phyloP scores from a whole-genome alignment of 2,113 vertebrate genomes.

The Chaetorhynchus papuensis region DNA sequence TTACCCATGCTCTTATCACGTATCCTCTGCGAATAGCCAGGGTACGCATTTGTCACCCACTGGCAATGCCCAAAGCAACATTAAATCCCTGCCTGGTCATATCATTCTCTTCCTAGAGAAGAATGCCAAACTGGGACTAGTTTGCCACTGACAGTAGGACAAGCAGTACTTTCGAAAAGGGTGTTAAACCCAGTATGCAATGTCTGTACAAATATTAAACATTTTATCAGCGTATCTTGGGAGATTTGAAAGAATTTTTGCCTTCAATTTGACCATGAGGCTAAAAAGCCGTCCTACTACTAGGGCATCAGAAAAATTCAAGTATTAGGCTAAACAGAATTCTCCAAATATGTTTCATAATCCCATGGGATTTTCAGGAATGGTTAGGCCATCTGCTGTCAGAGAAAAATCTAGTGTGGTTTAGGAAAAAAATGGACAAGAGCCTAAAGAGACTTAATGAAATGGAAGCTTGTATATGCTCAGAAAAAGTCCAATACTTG shows the following conservation, averaged over 20 bases:
- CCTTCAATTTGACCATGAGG: background rate
- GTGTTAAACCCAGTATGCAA: background rate
- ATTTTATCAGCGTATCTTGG: background rate
- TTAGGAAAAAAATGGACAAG: constrained; percentile 41
- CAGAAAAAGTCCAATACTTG: background rate
- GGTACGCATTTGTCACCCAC: background rate
- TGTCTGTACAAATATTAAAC: background rate
- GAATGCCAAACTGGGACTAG: background rate
- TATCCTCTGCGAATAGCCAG: background rate
- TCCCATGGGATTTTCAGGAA: constrained; percentile 37
- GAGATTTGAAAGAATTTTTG: background rate
- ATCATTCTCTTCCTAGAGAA: background rate
- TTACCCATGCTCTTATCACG: accelerated
- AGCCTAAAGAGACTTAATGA: constrained; percentile 55
- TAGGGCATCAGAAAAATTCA: constrained; percentile 37
- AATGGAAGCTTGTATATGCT: constrained; percentile 36
- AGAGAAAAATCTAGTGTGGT: constrained; percentile 28
- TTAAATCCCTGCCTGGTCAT: background rate
- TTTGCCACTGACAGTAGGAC: background rate
- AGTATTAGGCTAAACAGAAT: constrained; percentile 21
- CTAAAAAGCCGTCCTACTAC: constrained; percentile 27
- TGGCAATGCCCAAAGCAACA: background rate
- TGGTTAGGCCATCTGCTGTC: constrained; percentile 45
- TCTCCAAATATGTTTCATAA: constrained; percentile 45
- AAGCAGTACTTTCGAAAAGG: background rate